Base-by-base conservation (phyloP, 2,888 invertebrate species). In the Adela reaumurella region DNA sequence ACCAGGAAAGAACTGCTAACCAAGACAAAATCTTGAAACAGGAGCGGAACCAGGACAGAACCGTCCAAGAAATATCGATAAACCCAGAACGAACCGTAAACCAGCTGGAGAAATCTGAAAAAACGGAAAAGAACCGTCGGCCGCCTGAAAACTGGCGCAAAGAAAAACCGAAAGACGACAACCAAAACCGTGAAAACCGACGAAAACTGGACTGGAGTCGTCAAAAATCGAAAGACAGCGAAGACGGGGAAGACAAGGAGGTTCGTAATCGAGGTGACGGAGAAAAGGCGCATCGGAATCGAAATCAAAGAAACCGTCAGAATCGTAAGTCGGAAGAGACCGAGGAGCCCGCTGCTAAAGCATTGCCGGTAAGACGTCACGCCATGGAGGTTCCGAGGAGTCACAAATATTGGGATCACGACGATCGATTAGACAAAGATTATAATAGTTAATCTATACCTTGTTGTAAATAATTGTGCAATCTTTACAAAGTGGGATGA, bases 371-470 rank as follows among this genome's bases (percentile, higher is more conserved):
- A 0, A 54, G 67, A 2, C 60, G 70, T 20, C 74, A 74, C 19
- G 76, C 72, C 0, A 64, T 68, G 0, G 77, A 77, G 3, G 76
- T 76, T 1, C 77, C 77, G 0, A 58, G 77, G 43, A 74, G 67
- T 53, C 64, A 70, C 1, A 77, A 76, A 48, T 78, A 78, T 42
- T 78, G 78, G 78, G 77, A 76, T 54, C 78, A 78, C 19, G 78
- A 78, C 42, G 78, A 78, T 17, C 56, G 78, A 2, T 76, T 74
- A 54, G 77, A 78, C 48, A 74, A 68, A 44, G 78, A 78, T 51
- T 78, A 78, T 19, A 70, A 69, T 50, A 74, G 74, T 71, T 77
- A 74, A 71, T 71, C 35, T n/a, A n/a, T n/a, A n/a, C n/a, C n/a
- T n/a, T n/a, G n/a, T n/a, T n/a, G n/a, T n/a, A n/a, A n/a, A n/a